These are phyloP conservation scores for Acronicta leporina DNA, from an alignment of 2,888 invertebrate genomes.

Conservation along the genomic window DNA sequence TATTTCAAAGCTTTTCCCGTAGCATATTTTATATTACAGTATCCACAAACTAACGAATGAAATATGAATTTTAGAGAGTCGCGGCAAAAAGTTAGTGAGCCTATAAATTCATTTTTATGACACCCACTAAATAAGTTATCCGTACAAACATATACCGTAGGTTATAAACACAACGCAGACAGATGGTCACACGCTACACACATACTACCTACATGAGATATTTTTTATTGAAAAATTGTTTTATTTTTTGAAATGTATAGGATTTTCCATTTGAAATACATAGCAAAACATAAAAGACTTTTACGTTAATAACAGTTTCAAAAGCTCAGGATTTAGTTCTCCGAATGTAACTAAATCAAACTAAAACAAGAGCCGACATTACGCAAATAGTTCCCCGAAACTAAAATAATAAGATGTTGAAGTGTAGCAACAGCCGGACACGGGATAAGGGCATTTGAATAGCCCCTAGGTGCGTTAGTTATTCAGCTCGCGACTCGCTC, in stretches of 20 bases:
- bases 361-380: slow-evolving; percentile 36
- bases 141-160: slow-evolving; percentile 40
- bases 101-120: slow-evolving; percentile 60
- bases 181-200: slow-evolving; percentile 39
- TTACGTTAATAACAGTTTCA: background rate
- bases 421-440: slow-evolving; percentile 61
- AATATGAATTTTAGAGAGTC: slow-evolving; percentile 46
- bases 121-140: slow-evolving; percentile 56
- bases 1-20: background rate
- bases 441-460: slow-evolving; percentile 75
- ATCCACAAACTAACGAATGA: slow-evolving; percentile 37
- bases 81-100: slow-evolving; percentile 50
- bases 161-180: slow-evolving; percentile 53
- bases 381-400: slow-evolving; percentile 46
- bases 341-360: slow-evolving; percentile 24
- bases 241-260: slow-evolving; percentile 4
- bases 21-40: slow-evolving; percentile 14
- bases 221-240: slow-evolving; percentile 20
- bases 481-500: slow-evolving; percentile 81
- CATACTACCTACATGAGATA: slow-evolving; percentile 10
- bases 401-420: slow-evolving; percentile 62
- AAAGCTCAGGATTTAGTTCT: slow-evolving; percentile 12
- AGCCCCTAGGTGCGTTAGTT: slow-evolving; percentile 83
- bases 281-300: background rate
- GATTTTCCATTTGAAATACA: background rate